Conservation (phyloP, 2,888 invertebrate genomes). For the Pheosia gnoma region DNA sequence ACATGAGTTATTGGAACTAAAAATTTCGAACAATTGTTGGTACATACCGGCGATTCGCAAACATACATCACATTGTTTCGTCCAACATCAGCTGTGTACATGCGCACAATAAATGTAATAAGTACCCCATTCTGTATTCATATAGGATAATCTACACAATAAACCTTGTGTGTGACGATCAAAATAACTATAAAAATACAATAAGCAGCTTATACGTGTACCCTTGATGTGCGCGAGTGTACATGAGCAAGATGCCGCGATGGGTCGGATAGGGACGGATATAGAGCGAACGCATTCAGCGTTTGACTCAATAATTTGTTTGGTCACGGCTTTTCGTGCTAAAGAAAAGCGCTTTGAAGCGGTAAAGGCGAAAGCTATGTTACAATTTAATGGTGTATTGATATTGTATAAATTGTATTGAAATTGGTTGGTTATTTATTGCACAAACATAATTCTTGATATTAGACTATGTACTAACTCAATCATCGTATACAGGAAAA, state of each 20-base stretch:
- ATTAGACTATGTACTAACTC: too few relatives aligned
- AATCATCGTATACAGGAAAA: too few relatives aligned
- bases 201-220: slow-evolving; percentile 80
- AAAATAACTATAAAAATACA: slow-evolving; percentile 84
- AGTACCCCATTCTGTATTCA: slow-evolving; percentile 70
- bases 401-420: slow-evolving; percentile 2
- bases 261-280: slow-evolving; percentile 24
- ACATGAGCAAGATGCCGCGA: slow-evolving; percentile 41
- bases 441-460: too few relatives aligned
- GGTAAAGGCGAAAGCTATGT: slow-evolving; percentile 22
- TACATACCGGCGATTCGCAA: slow-evolving; percentile 68
- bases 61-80: slow-evolving; percentile 63
- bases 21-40: background rate
- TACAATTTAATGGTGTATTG: slow-evolving; percentile 21
- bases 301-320: slow-evolving; percentile 62
- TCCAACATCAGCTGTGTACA: slow-evolving; percentile 76
- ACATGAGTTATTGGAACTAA: background rate
- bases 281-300: slow-evolving; percentile 42
- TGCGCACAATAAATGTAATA: slow-evolving; percentile 67
- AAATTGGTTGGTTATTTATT: too few relatives aligned
- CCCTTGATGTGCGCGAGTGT: slow-evolving; percentile 68
- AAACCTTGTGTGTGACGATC: slow-evolving; percentile 73
- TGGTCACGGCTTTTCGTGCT: slow-evolving; percentile 53
- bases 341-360: slow-evolving; percentile 39
- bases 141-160: slow-evolving; percentile 72